A percentile compares a stretch with the other conserved stretches of the same genome.
Evolutionary conservation across 2,888 invertebrate species (phyloP).

Genomic region (Furcula furcula): DNA sequence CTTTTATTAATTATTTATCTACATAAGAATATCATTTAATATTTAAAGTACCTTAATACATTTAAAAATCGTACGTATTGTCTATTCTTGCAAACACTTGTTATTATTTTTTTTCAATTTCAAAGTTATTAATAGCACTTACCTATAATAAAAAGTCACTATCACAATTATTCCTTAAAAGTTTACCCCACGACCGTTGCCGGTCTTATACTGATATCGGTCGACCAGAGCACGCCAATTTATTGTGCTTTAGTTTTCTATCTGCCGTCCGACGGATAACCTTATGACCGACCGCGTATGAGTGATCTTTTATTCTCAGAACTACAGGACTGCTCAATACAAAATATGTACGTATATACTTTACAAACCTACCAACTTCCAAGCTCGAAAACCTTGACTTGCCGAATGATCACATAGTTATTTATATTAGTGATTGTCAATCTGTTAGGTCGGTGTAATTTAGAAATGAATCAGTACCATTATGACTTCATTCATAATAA

Average conservation of each 20-base stretch:
- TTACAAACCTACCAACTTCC: slow-evolving; percentile 28
- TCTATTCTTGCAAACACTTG: too few species aligned
- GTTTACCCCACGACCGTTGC: slow-evolving; percentile 32
- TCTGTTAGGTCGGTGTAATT: slow-evolving; percentile 32
- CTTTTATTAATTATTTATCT: too few species aligned
- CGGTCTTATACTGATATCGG: slow-evolving; percentile 56
- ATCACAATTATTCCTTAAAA: slow-evolving; percentile 21
- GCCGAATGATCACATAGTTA: slow-evolving; percentile 42
- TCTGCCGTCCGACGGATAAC: slow-evolving; percentile 64
- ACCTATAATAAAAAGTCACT: slow-evolving; percentile 26
- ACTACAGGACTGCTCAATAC: slow-evolving; percentile 54
- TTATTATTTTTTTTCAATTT: slow-evolving; percentile 5
- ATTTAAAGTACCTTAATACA: too few species aligned
- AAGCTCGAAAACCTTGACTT: slow-evolving; percentile 39
- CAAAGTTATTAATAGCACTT: slow-evolving; percentile 18
- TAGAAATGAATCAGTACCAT: slow-evolving; percentile 43
- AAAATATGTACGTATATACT: slow-evolving; percentile 14
- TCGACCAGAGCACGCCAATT: slow-evolving; percentile 50
- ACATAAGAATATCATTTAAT: too few species aligned
- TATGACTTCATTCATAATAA: slow-evolving; percentile 40
- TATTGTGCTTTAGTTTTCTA: slow-evolving; percentile 66
- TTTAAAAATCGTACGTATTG: too few species aligned
- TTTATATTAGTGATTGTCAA: slow-evolving; percentile 43
- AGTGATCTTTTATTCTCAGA: slow-evolving; percentile 67
- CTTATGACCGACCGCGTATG: slow-evolving; percentile 56